These are phyloP conservation scores for Tanaodytes sp. DNA, from an alignment of 2,888 invertebrate species.

Conservation along the genomic window DNA sequence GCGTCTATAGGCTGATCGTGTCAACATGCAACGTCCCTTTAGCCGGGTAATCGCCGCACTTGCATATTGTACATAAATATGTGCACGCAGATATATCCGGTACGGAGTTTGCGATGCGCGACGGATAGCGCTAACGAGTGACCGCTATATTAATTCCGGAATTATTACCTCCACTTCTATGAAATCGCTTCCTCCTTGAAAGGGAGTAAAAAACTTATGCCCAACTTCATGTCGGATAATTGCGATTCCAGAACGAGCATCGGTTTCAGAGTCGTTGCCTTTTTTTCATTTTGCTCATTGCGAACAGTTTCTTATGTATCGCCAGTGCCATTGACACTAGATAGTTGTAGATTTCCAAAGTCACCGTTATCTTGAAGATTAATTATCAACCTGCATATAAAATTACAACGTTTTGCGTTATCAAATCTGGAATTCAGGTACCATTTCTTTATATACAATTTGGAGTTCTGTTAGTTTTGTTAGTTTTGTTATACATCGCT, in stretches of 20 bases:
- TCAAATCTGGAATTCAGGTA: too few relatives aligned
- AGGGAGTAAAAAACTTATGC: constrained; percentile 41
- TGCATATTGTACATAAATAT: constrained; percentile 48
- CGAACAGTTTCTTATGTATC: not conserved
- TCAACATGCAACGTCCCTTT: constrained; percentile 50
- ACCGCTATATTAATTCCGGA: constrained; percentile 66
- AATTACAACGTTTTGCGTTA: too few relatives aligned
- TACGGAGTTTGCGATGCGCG: constrained; percentile 58
- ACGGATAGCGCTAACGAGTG: constrained; percentile 57
- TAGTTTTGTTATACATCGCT: too few relatives aligned
- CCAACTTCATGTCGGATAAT: constrained; percentile 23
- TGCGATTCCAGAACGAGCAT: constrained; percentile 38
- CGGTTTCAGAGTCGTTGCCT: constrained; percentile 9
- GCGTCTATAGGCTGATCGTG: constrained; percentile 41
- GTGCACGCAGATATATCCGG: constrained; percentile 56
- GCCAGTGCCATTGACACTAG: not conserved
- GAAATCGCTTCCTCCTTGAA: constrained; percentile 49
- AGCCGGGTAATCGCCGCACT: constrained; percentile 38
- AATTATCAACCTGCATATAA: too few relatives aligned
- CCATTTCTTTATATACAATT: too few relatives aligned
- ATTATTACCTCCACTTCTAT: constrained; percentile 59
- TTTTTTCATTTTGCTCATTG: not conserved
- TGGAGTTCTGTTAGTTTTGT: too few relatives aligned
- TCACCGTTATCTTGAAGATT: too few relatives aligned
- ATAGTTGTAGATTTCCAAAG: too few relatives aligned